Percentiles rank a stretch among this genome's conserved stretches.
These are phyloP conservation scores for Teleogryllus oceanicus DNA, from an alignment of 2,888 invertebrate species.

Conservation along the genomic window DNA sequence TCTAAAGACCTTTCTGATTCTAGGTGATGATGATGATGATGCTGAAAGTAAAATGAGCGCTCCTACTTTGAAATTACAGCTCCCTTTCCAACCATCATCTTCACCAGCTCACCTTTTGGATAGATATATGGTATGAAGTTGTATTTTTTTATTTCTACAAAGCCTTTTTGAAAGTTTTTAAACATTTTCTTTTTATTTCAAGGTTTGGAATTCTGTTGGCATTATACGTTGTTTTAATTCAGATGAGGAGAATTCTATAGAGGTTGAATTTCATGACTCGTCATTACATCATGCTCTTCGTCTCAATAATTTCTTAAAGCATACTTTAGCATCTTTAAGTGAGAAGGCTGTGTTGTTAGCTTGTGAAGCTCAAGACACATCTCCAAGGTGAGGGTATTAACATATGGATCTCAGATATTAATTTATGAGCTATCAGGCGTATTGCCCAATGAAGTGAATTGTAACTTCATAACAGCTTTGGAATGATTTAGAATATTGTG, in stretches of 20 bases:
- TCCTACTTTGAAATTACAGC: conserved; percentile 54
- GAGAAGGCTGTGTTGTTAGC: conserved; percentile 75
- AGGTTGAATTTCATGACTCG: conserved; percentile 93
- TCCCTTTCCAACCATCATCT: conserved; percentile 87
- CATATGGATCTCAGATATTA: not conserved
- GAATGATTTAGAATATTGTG: too few relatives aligned
- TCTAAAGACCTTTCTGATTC: not conserved
- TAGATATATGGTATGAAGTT: conserved; percentile 61
- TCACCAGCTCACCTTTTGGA: conserved; percentile 80
- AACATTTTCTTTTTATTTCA: conserved; percentile 26
- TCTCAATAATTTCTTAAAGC: conserved; percentile 78
- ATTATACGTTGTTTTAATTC: conserved; percentile 76
- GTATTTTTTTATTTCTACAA: conserved; percentile 18
- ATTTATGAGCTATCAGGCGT: too few relatives aligned
- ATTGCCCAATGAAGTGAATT: too few relatives aligned
- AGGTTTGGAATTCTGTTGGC: conserved; percentile 92
- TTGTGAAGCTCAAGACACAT: conserved; percentile 54
- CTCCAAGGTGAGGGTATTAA: conserved; percentile 57
- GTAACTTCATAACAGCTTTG: too few relatives aligned
- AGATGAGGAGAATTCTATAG: conserved; percentile 77
- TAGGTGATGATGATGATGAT: conserved; percentile 39
- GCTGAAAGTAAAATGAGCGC: conserved; percentile 39
- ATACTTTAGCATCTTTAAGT: conserved; percentile 85
- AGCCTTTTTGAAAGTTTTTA: conserved; percentile 39
- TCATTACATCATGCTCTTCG: conserved; percentile 85